Conservation (phyloP, 2,113 vertebrate species). For the Merops nubicus region DNA sequence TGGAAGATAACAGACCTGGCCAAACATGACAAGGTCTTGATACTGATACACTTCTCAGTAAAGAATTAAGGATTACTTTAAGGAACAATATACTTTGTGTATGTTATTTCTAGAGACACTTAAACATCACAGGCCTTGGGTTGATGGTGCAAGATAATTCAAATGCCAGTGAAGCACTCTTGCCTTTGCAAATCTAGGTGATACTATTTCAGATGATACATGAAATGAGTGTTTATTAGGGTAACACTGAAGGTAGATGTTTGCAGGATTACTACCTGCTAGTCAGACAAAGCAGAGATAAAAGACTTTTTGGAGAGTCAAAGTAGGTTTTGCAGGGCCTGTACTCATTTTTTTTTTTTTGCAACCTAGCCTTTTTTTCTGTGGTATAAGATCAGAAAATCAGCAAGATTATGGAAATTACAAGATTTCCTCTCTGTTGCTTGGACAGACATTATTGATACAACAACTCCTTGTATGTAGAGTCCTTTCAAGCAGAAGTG, state of each 20-base stretch:
- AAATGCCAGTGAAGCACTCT: background rate
- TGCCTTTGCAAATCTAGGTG: background rate
- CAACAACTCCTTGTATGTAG: background rate
- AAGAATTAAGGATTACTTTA: background rate
- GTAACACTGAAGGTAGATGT: background rate
- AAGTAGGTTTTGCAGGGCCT: background rate
- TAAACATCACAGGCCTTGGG: background rate
- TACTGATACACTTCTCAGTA: background rate
- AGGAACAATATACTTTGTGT: background rate
- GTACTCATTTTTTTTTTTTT: background rate
- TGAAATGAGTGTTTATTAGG: background rate
- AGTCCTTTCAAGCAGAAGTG: background rate
- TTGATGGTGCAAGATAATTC: background rate
- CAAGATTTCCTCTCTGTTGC: background rate
- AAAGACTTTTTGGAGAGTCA: background rate
- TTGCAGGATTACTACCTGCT: background rate
- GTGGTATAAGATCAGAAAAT: background rate
- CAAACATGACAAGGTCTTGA: background rate
- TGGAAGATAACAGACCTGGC: background rate
- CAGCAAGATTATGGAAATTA: background rate
- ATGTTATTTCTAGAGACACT: background rate
- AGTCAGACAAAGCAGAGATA: background rate
- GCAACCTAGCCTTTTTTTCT: background rate
- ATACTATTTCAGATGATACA: background rate
- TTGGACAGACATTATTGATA: background rate